Percentiles rank a stretch among this genome's conserved stretches.
Conservation (phyloP, 2,113 vertebrate genomes). For the Vanacampus margaritifer region DNA sequence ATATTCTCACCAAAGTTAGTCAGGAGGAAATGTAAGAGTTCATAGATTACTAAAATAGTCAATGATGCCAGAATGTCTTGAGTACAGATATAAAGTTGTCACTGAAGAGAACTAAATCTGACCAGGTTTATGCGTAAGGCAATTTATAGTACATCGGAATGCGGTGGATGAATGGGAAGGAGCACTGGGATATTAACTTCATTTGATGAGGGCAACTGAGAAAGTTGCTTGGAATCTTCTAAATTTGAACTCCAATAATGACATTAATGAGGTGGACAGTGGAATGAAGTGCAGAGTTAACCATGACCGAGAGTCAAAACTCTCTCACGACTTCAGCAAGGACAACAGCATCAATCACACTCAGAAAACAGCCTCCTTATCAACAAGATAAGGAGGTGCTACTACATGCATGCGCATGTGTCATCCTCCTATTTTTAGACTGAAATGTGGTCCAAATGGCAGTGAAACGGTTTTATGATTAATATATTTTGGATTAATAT, state of each 20-base stretch:
- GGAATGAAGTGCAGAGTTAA: constrained; percentile 20
- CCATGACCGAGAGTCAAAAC: constrained; percentile 28
- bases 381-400: constrained; percentile 31
- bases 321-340: constrained; percentile 13
- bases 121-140: background rate
- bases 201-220: background rate
- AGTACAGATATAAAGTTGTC: background rate
- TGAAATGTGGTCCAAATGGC: background rate
- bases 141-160: background rate
- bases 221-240: background rate
- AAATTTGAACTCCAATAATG: constrained; percentile 31
- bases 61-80: background rate
- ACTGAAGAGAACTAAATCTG: background rate
- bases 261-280: constrained; percentile 26
- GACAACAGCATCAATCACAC: constrained; percentile 41
- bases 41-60: background rate
- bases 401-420: constrained; percentile 10
- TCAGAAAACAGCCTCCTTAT: constrained; percentile 26
- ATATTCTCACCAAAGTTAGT: background rate
- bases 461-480: background rate
- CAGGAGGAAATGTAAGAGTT: constrained; percentile 1
- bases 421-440: background rate
- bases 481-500: background rate
- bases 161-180: background rate
- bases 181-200: background rate